Evolutionary conservation across 2,888 invertebrate genomes (phyloP).

Genomic region (Odontomyia ornata): DNA sequence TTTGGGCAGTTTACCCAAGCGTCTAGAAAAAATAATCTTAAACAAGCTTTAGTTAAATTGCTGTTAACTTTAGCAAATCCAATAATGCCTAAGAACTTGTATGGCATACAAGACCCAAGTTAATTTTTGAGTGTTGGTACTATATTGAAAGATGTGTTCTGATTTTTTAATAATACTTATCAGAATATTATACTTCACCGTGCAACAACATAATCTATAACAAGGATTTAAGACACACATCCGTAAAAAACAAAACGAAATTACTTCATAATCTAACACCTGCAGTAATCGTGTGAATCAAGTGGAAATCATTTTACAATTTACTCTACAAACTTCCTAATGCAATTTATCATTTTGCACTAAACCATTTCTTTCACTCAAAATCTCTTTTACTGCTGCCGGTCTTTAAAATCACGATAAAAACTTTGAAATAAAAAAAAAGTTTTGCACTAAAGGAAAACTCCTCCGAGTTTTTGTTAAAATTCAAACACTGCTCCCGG

Average conservation of each 20-base stretch:
- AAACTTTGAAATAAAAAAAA: background rate
- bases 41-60: too few species aligned
- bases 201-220: too few species aligned
- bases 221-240: too few species aligned
- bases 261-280: slow-evolving; percentile 10
- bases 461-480: background rate
- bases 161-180: too few species aligned
- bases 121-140: too few species aligned
- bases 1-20: too few species aligned
- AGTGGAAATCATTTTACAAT: slow-evolving; percentile 37
- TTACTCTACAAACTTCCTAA: slow-evolving; percentile 23
- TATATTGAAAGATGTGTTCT: too few species aligned
- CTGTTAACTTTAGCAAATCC: too few species aligned
- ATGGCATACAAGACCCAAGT: too few species aligned
- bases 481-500: slow-evolving; percentile 15
- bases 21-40: too few species aligned
- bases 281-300: slow-evolving; percentile 36
- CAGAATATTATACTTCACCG: too few species aligned
- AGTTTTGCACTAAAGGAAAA: background rate
- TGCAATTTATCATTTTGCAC: slow-evolving; percentile 30
- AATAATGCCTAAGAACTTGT: too few species aligned
- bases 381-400: background rate
- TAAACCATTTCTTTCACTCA: background rate
- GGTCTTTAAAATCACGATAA: slow-evolving; percentile 14
- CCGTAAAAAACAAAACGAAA: background rate